Evolutionary conservation across 2,888 invertebrate genomes (phyloP), one percentile per base, ranked within the genome.

Genomic region (Megamerina dolium): DNA sequence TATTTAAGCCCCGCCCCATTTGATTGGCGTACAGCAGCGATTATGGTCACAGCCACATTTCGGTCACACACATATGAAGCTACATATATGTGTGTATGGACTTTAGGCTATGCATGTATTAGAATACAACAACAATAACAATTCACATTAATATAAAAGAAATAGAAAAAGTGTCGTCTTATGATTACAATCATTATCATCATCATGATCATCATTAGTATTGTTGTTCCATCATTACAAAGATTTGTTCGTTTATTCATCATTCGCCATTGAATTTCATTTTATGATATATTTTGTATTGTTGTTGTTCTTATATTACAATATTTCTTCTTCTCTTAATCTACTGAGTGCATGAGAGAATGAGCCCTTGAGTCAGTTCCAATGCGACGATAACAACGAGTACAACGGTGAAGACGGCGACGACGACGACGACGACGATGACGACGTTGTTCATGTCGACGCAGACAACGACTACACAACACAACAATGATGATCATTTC

Each of bases 1-100:
- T 49, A 57, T 59, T 60, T 63, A 66, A 61, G 65, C 66, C 62
- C 66, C 64, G 64, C 64, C 64, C 62, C 63, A 59, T 66, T 66
- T 59, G 65, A 64, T 64, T 64, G 65, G 64, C 58, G 64, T 60
- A 58, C 58, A 40, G 37, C 31, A 51, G 53, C 57, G 55, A 41
- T 43, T 43, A 43, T 41, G 47, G 46, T 45, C 50, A 43, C 46
- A 43, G 42, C 39, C 43, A 46, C 39, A 43, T 30, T 42, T 16
- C 31, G 34, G 37, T 36, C 35, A 39, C 43, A 47, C 41, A 46
- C 39, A 44, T 40, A 44, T 32, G 39, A 42, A 42, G 41, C 36
- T 41, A 44, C 37, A 45, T n/a, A n/a, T n/a, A n/a, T n/a, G n/a
- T n/a, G n/a, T n/a, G n/a, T n/a, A n/a, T n/a, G n/a, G n/a, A n/a